These are phyloP conservation scores for Trematocara marginatum DNA, from an alignment of 2,113 vertebrate species.

Conservation along the genomic window DNA sequence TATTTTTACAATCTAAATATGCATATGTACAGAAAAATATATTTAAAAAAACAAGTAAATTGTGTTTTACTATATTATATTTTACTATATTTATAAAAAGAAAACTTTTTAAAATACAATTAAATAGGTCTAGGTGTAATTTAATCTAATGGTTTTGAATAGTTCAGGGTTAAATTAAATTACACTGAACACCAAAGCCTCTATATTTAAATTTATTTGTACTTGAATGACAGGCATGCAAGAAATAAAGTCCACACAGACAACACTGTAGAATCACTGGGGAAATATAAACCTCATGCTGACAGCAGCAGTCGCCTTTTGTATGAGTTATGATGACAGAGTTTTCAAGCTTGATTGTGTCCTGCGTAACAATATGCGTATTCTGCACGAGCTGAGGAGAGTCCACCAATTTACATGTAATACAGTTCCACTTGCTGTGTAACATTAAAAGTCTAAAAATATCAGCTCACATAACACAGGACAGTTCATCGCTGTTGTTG, in stretches of 20 bases:
- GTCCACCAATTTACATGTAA: neutral
- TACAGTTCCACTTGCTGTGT: neutral
- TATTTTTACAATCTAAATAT: too few relatives aligned
- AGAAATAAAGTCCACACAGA: neutral
- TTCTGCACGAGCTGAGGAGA: neutral
- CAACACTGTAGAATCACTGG: neutral
- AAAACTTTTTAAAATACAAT: neutral
- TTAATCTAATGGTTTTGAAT: neutral
- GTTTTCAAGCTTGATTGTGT: neutral
- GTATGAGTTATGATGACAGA: neutral
- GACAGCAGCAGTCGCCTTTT: neutral
- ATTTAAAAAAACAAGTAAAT: too few relatives aligned
- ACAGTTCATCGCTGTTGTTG: neutral
- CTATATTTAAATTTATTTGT: neutral
- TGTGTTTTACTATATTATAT: too few relatives aligned
- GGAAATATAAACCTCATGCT: neutral
- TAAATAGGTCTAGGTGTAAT: neutral
- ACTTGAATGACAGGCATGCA: neutral
- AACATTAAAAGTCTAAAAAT: neutral
- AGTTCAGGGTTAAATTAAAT: neutral
- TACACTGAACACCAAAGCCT: neutral
- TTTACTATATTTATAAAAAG: neutral
- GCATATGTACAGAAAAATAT: too few relatives aligned
- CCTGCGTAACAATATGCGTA: neutral
- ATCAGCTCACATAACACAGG: neutral